Percentiles rank a stretch among this genome's conserved stretches.
These are phyloP conservation scores for Pseudochromis fuscus DNA, from an alignment of 2,797 vertebrate species.

Conservation along the genomic window DNA sequence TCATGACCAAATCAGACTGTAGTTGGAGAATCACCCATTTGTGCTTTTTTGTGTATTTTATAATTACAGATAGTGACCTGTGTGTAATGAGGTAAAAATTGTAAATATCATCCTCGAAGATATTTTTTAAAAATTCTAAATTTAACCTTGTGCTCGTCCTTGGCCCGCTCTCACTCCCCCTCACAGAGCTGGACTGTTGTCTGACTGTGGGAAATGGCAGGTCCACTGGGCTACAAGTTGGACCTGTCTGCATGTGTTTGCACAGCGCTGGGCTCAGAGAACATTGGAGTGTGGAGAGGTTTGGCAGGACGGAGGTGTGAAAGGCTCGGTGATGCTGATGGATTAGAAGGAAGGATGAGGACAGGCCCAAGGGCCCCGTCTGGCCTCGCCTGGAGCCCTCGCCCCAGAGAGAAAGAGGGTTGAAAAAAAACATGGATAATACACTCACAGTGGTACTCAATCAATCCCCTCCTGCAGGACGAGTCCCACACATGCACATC, in stretches of 20 bases:
- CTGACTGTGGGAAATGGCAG: conserved; percentile 53
- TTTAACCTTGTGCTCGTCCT: too few relatives aligned
- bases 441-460: conserved; percentile 42
- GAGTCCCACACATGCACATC: conserved; percentile 12
- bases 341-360: conserved; percentile 64
- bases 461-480: conserved; percentile 55
- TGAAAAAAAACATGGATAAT: conserved; percentile 51
- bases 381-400: conserved; percentile 48
- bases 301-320: conserved; percentile 31
- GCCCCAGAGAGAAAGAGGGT: conserved; percentile 42
- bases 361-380: conserved; percentile 45
- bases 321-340: conserved; percentile 68
- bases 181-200: conserved; percentile 32
- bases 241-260: conserved; percentile 53
- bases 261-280: conserved; percentile 39
- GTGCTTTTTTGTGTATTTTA: too few relatives aligned
- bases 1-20: too few relatives aligned
- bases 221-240: conserved; percentile 16
- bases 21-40: too few relatives aligned
- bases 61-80: too few relatives aligned
- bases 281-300: conserved; percentile 52
- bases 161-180: background rate
- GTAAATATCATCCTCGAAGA: too few relatives aligned
- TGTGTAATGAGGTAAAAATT: too few relatives aligned
- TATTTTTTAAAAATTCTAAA: too few relatives aligned